phyloP scores from a whole-genome alignment of 2,113 vertebrate species.

The Hemibagrus wyckioides region DNA sequence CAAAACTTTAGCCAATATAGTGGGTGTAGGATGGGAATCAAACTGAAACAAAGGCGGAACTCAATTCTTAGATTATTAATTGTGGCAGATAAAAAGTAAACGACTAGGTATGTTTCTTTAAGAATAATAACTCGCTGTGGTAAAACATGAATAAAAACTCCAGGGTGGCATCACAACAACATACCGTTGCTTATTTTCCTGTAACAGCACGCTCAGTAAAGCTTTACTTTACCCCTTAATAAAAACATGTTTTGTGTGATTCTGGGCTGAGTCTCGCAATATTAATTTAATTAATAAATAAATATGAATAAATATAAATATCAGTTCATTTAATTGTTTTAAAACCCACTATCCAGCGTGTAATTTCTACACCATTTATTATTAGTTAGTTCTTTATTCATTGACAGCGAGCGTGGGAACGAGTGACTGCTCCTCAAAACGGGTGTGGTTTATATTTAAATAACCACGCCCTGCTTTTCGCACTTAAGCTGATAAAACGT shows the following conservation, averaged over 20 bases:
- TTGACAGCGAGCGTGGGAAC: not conserved
- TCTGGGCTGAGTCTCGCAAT: not conserved
- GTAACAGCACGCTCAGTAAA: not conserved
- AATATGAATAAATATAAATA: too few relatives aligned
- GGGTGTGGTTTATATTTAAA: not conserved
- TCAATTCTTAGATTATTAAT: not conserved
- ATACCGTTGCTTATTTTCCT: not conserved
- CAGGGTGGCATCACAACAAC: not conserved
- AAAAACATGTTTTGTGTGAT: not conserved
- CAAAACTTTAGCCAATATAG: too few relatives aligned
- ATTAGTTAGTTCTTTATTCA: not conserved
- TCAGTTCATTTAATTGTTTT: not conserved
- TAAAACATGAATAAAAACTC: too few relatives aligned
- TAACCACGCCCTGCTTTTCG: not conserved
- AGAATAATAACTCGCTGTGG: too few relatives aligned
- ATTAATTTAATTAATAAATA: too few relatives aligned
- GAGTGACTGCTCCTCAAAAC: not conserved
- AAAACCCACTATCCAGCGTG: not conserved
- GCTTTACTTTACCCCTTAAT: not conserved
- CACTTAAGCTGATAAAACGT: not conserved
- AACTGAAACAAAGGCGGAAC: not conserved
- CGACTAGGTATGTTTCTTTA: too few relatives aligned
- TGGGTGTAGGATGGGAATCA: too few relatives aligned
- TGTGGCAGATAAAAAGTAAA: not conserved
- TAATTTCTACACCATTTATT: not conserved